Evolutionary conservation across 2,797 vertebrate species (phyloP), one percentile per base, ranked within the genome.

Genomic region (Arctocebus calabarensis): DNA sequence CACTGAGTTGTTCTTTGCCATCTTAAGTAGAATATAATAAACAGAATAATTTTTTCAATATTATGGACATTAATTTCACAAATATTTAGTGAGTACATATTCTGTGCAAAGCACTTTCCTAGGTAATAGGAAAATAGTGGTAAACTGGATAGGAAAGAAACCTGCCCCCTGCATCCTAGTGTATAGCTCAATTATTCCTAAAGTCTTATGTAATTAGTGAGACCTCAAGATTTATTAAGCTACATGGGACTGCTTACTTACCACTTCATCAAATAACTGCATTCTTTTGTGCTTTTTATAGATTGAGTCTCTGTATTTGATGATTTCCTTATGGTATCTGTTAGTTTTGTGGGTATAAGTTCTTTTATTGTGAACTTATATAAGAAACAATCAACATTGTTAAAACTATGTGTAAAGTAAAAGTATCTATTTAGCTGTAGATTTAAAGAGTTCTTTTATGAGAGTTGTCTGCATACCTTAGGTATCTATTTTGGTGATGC

Each of bases 311-410:
- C 22, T 75, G 25, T 93, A 62, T 62, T 84, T 68, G 73, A 84
- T 45, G 25, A 45, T 94, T 91, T 88, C 8, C 52, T 68, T 91
- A 1, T 70, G 45, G 45, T 59, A 55, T 89, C 25, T 75, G 27
- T 79, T 55, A 48, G 70, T 48, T 68, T 91, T 64, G 20, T 73
- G n/a, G 45, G 1, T 84, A 17, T 59, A 25, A 66, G 57, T 84
- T 64, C 88, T 55, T 91, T 93, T 78, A 66, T 81, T 88, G 17
- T 81, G 52, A 20, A 57, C 27, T 73, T 90, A 92, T 20, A 37
- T 62, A 90, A 37, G 37, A 90, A 40, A 13, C 34, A 74, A 43
- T 73, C 59, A 70, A 48, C 40, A 87, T 64, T 88, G 71, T 88
- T 87, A 55, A 48, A 74, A 66, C 11, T 90, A 11, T 75, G 22